A percentile compares a stretch with the other conserved stretches of the same genome.
Conservation (phyloP, 2,888 invertebrate genomes). For the Oligia strigilis region DNA sequence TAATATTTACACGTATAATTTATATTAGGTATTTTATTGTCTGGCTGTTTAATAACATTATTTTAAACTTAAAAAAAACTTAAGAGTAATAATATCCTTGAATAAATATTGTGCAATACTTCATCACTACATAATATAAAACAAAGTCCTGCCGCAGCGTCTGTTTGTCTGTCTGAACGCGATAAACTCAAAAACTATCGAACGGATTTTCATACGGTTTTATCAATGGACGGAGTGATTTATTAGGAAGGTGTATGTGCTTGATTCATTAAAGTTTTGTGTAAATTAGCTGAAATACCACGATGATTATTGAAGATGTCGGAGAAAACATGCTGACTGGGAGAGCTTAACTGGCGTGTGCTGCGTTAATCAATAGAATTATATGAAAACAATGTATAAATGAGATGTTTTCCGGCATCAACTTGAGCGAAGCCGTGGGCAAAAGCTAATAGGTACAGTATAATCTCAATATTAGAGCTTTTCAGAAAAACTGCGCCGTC, state of each 20-base stretch:
- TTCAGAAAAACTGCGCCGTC: neutral
- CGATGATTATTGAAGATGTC: neutral
- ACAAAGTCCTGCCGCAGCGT: neutral
- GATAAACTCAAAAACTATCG: neutral
- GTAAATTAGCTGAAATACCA: too few relatives aligned
- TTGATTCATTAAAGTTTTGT: too few relatives aligned
- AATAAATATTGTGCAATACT: conserved; percentile 31
- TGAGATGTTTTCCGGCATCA: neutral
- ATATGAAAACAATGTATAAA: neutral
- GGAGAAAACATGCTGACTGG: too few relatives aligned
- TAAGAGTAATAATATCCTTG: conserved; percentile 11
- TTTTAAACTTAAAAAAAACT: neutral
- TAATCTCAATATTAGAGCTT: conserved; percentile 3
- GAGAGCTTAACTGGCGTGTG: too few relatives aligned
- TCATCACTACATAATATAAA: neutral
- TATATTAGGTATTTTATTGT: conserved; percentile 29
- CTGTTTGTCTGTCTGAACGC: neutral
- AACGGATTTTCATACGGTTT: neutral
- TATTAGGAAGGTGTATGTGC: too few relatives aligned
- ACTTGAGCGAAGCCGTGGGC: neutral
- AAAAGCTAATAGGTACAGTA: neutral
- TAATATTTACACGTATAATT: conserved; percentile 33
- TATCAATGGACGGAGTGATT: too few relatives aligned
- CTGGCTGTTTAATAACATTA: neutral
- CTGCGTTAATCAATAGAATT: neutral